These are phyloP conservation scores for Neogale vison DNA, from an alignment of 2,113 vertebrate species.

Conservation along the genomic window DNA sequence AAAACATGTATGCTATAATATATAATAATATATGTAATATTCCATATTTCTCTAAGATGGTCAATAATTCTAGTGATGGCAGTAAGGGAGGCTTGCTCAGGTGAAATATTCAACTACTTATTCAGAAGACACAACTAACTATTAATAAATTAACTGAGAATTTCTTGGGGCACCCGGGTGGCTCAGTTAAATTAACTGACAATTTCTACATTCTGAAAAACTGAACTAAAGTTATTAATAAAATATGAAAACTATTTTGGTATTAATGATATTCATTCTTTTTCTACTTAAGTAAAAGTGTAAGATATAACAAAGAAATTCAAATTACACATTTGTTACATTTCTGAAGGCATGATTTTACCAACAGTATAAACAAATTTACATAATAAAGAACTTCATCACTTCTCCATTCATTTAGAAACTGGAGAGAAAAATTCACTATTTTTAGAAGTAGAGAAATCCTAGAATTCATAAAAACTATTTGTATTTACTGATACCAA, in stretches of 20 bases:
- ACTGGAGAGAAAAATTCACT: neutral
- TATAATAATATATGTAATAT: neutral
- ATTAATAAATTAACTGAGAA: constrained; percentile 8
- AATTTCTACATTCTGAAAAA: neutral
- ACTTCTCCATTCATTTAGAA: neutral
- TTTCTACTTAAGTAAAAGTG: neutral
- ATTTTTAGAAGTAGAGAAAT: constrained; percentile 12
- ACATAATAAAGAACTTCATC: neutral
- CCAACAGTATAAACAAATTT: neutral
- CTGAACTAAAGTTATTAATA: constrained; percentile 2
- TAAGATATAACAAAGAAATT: neutral
- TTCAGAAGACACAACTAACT: neutral
- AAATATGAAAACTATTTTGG: constrained; percentile 7
- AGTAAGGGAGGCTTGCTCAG: neutral
- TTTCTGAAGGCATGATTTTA: constrained; percentile 34
- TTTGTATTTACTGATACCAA: neutral
- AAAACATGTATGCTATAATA: neutral
- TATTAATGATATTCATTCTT: constrained; percentile 12
- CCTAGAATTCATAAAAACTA: neutral
- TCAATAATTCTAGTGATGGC: neutral
- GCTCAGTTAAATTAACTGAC: neutral
- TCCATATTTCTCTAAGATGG: neutral
- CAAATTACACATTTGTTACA: constrained; percentile 22
- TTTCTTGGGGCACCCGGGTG: neutral
- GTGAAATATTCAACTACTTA: constrained; percentile 12